phyloP scores from a whole-genome alignment of 2,888 invertebrate genomes.

The Drosophila putrida region DNA sequence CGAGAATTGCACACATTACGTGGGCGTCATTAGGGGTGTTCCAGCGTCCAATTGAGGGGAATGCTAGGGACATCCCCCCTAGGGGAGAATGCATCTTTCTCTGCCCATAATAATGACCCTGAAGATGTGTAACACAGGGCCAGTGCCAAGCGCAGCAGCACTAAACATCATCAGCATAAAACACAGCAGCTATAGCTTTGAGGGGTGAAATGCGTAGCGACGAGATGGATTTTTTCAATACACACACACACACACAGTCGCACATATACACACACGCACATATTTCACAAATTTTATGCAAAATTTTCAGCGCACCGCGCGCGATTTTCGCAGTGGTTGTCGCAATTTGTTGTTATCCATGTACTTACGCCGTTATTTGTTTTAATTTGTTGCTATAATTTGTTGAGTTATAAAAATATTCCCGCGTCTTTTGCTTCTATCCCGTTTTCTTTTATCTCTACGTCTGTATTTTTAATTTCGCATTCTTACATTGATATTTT shows the following conservation, averaged over 20 bases:
- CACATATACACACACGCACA: slow-evolving; percentile 43
- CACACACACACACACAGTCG: slow-evolving; percentile 44
- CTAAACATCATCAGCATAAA: slow-evolving; percentile 12
- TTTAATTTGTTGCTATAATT: slow-evolving; percentile 58
- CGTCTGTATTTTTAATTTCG: slow-evolving; percentile 63
- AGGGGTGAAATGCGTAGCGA: slow-evolving; percentile 78
- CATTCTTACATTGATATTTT: slow-evolving; percentile 62
- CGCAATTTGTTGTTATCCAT: slow-evolving; percentile 17
- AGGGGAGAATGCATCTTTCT: slow-evolving; percentile 2
- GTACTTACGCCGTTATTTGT: slow-evolving; percentile 80
- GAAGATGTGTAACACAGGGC: slow-evolving; percentile 59
- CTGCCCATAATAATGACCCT: slow-evolving; percentile 49
- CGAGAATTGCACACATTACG: slow-evolving; percentile 54
- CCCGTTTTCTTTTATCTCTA: slow-evolving; percentile 65
- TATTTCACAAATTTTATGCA: slow-evolving; percentile 72
- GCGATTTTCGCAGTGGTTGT: slow-evolving; percentile 42
- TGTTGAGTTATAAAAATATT: slow-evolving; percentile 62
- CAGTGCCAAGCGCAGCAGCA: slow-evolving; percentile 54
- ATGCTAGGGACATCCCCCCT: background rate
- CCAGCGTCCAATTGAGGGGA: background rate
- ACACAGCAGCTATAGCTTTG: slow-evolving; percentile 40
- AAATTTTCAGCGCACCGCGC: slow-evolving; percentile 60
- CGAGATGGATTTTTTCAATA: slow-evolving; percentile 79
- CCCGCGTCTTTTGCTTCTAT: slow-evolving; percentile 72
- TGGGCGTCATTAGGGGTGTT: slow-evolving; percentile 58